These are phyloP conservation scores for Acromyrmex heyeri DNA, from an alignment of 1,140 invertebrate genomes.

Conservation along the genomic window DNA sequence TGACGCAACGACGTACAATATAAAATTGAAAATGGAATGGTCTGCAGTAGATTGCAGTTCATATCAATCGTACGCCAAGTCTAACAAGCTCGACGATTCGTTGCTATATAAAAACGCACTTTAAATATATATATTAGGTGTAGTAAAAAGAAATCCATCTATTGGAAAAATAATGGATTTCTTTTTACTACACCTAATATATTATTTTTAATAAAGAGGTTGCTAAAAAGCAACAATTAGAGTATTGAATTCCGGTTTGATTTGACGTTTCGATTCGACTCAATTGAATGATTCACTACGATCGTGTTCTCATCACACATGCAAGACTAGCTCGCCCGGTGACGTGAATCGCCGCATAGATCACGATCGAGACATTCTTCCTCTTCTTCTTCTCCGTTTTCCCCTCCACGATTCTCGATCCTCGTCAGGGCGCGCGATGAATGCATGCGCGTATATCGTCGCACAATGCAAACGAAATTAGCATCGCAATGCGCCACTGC, in stretches of 20 bases:
- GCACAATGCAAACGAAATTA: conserved; percentile 58
- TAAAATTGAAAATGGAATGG: conserved; percentile 1
- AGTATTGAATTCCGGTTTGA: background rate
- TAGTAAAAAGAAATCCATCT: too few species aligned
- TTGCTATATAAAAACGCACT: background rate
- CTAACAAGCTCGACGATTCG: background rate
- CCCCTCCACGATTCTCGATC: background rate
- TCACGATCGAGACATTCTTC: conserved; percentile 33
- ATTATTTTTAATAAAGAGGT: background rate
- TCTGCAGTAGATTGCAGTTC: background rate
- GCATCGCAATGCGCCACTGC: conserved; percentile 49
- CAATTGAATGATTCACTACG: conserved; percentile 23
- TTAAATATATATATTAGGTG: too few species aligned
- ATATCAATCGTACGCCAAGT: background rate
- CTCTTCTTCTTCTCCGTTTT: background rate
- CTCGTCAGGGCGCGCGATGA: background rate
- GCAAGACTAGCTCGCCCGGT: conserved; percentile 9
- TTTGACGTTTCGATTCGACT: background rate
- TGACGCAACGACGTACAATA: background rate
- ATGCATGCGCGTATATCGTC: conserved; percentile 28
- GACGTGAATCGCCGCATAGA: conserved; percentile 53
- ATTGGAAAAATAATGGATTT: too few species aligned
- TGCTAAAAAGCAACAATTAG: background rate
- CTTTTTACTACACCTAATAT: too few species aligned
- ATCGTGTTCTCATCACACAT: background rate